Percentiles rank a stretch among this genome's conserved stretches.
phyloP scores from a whole-genome alignment of 2,113 vertebrate species.

The Tychaedon coryphoeus region DNA sequence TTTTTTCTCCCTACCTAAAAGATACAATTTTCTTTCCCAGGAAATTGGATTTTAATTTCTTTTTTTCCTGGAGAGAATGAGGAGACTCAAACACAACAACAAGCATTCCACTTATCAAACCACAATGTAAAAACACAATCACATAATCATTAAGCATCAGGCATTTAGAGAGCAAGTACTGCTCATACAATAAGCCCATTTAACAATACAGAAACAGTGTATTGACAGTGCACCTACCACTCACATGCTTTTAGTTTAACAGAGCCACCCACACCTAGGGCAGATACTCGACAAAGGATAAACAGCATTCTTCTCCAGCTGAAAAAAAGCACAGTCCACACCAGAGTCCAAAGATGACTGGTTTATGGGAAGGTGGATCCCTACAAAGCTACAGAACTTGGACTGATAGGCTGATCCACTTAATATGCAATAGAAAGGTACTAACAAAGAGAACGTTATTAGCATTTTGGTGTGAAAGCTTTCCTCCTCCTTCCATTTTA shows the following conservation, averaged over 20 bases:
- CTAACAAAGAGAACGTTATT: background rate
- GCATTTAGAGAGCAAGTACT: background rate
- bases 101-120: background rate
- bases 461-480: background rate
- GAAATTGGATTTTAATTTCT: background rate
- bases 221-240: background rate
- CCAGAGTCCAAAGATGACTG: background rate
- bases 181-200: background rate
- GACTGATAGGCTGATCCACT: background rate
- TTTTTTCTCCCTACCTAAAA: background rate
- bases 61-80: background rate
- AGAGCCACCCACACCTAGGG: background rate
- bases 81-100: background rate
- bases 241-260: background rate
- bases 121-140: background rate
- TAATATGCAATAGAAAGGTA: background rate
- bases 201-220: background rate
- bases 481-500: slow-evolving; percentile 12
- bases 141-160: background rate
- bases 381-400: background rate
- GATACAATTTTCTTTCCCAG: background rate
- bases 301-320: background rate
- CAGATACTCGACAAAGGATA: background rate
- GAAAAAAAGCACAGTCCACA: background rate
- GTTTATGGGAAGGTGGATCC: background rate